These are phyloP conservation scores for Xenopus borealis DNA, from an alignment of 2,113 vertebrate genomes.

Conservation along the genomic window DNA sequence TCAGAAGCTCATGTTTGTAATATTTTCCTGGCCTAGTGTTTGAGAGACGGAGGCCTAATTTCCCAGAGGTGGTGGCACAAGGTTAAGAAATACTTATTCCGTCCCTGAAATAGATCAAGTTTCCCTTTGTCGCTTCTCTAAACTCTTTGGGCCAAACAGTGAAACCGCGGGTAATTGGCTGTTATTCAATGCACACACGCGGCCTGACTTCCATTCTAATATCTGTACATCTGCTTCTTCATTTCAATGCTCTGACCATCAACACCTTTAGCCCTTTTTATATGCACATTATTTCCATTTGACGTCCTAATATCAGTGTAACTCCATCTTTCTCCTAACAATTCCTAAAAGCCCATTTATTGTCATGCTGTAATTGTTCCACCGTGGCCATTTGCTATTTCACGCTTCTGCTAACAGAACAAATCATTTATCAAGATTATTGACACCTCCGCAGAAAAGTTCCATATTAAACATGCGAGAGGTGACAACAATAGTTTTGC, in stretches of 20 bases:
- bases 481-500: too few relatives aligned
- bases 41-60: background rate
- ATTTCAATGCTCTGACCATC: background rate
- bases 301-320: slow-evolving; percentile 49
- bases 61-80: slow-evolving; percentile 15
- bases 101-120: slow-evolving; percentile 51
- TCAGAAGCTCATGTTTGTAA: background rate
- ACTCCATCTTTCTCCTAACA: slow-evolving; percentile 52
- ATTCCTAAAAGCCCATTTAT: slow-evolving; percentile 27
- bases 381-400: slow-evolving; percentile 12
- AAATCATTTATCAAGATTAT: slow-evolving; percentile 24
- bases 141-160: slow-evolving; percentile 52
- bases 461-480: background rate
- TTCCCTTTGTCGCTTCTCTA: slow-evolving; percentile 49
- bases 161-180: slow-evolving; percentile 57
- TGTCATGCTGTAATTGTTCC: slow-evolving; percentile 31
- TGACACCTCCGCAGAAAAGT: slow-evolving; percentile 1
- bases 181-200: slow-evolving; percentile 55
- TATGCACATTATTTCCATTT: slow-evolving; percentile 45
- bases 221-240: slow-evolving; percentile 47
- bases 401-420: slow-evolving; percentile 19
- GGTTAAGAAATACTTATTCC: slow-evolving; percentile 41
- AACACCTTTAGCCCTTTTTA: slow-evolving; percentile 46
- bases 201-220: slow-evolving; percentile 33
- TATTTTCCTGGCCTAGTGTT: slow-evolving; percentile 33